Conservation (phyloP, 2,113 vertebrate genomes). For the Bungarus multicinctus region DNA sequence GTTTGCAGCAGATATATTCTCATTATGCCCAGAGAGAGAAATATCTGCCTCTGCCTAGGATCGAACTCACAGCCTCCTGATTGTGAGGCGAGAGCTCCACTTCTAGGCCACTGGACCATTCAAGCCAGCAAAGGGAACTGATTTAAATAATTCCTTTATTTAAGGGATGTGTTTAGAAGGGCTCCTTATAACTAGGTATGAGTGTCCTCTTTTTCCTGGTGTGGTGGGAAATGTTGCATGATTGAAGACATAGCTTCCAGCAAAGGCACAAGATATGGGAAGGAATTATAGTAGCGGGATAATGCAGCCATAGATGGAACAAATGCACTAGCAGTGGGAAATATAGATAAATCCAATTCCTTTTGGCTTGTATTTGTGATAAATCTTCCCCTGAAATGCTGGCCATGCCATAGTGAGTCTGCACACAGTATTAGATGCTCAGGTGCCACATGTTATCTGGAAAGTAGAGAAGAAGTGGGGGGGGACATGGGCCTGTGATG, state of each 20-base stretch:
- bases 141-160: background rate
- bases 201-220: too few relatives aligned
- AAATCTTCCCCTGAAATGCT: background rate
- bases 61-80: too few relatives aligned
- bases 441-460: background rate
- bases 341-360: background rate
- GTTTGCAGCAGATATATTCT: too few relatives aligned
- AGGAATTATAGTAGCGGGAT: background rate
- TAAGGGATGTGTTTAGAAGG: too few relatives aligned
- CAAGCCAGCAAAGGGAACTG: background rate
- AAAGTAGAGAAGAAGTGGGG: background rate
- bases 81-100: too few relatives aligned
- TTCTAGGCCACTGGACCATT: too few relatives aligned
- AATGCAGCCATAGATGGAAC: background rate
- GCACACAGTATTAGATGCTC: background rate
- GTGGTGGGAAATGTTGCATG: background rate
- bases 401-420: background rate
- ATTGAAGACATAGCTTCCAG: background rate
- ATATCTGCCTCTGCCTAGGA: too few relatives aligned
- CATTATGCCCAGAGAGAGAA: too few relatives aligned
- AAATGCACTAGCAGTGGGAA: background rate
- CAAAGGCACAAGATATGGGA: conserved; percentile 1
- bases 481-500: background rate
- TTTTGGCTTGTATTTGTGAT: too few relatives aligned
- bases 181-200: background rate